Evolutionary conservation across 2,113 vertebrate species (phyloP), one percentile per base, ranked within the genome.

Genomic region (Mustela nigripes): DNA sequence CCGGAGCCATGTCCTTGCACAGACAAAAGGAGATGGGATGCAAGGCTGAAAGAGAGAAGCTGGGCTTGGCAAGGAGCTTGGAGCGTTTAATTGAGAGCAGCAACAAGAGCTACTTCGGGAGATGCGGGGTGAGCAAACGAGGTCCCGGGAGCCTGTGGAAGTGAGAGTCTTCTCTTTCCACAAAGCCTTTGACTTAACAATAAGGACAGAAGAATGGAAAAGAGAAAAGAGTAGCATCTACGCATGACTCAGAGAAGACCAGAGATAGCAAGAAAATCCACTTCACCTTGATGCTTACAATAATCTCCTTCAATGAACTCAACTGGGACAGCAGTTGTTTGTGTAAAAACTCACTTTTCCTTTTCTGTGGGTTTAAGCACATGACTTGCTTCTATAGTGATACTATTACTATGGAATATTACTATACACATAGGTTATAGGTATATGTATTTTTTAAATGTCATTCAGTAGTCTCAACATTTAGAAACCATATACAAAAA

Each of bases 401-500:
- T 16, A 82, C n/a, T 14, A 48, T 18, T 16, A 56, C 53, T 56
- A 56, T 56, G 53, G 53, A 56, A 48, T 22, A 63, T 33, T 26
- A 42, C 58, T 69, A 36, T 1, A 65, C 31, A 91, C 24, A 60
- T 62, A 28, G 21, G 6, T 8, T 48, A 78, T 36, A 60, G 24
- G 8, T 60, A 60, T 24, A 28, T 48, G 2, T 58, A 53, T 71
- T 67, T 67, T 67, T 67, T 7, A 67, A 60, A 86, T 76, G 2
- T 5, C 76, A 90, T 82, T 86, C 50, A 62, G 63, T 45, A 86
- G 48, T 81, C 86, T 93, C 48, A 82, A 69, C 11, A 39, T 56
- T 96, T 91, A 48, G 26, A 95, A 78, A 19, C 10, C n/a, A 78
- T 33, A 45, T 85, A 42, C 58, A 33, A 65, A 91, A 92, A n/a